These are phyloP conservation scores for Aix galericulata DNA, from an alignment of 2,113 vertebrate genomes.

Conservation along the genomic window DNA sequence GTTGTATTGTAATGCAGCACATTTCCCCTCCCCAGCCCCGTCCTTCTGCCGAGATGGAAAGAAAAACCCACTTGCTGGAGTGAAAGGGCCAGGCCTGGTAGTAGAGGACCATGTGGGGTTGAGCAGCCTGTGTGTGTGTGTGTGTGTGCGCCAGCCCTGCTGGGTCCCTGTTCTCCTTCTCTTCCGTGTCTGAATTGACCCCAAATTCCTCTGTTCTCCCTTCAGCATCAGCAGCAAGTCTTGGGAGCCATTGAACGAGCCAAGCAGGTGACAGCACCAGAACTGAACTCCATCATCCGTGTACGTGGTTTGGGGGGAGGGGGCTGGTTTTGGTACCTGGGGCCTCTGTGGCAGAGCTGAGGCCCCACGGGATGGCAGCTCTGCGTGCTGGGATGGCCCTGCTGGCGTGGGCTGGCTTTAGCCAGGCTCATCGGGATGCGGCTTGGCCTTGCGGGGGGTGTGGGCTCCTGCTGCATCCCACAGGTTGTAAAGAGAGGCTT, in stretches of 20 bases:
- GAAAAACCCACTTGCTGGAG: background rate
- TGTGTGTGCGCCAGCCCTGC: background rate
- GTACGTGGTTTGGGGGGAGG: conserved; percentile 64
- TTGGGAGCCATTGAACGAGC: conserved; percentile 96
- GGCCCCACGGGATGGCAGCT: background rate
- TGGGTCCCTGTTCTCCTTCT: background rate
- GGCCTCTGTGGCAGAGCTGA: accelerated
- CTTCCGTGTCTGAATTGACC: background rate
- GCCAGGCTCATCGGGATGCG: accelerated
- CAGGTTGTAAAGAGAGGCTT: background rate
- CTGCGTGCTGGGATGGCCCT: too few species aligned
- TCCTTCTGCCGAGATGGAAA: background rate
- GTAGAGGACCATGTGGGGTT: background rate
- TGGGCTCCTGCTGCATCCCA: background rate
- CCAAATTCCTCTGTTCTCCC: background rate
- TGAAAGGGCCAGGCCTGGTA: background rate
- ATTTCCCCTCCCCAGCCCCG: background rate
- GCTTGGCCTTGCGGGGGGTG: background rate
- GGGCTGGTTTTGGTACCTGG: background rate
- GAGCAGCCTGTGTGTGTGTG: too few species aligned
- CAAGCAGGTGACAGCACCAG: conserved; percentile 95
- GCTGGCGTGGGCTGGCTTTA: background rate
- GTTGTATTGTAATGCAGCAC: background rate
- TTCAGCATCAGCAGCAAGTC: conserved; percentile 97
- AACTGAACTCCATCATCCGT: conserved; percentile 98